Conservation (phyloP, 2,113 vertebrate genomes). For the Cryptotis parvus region DNA sequence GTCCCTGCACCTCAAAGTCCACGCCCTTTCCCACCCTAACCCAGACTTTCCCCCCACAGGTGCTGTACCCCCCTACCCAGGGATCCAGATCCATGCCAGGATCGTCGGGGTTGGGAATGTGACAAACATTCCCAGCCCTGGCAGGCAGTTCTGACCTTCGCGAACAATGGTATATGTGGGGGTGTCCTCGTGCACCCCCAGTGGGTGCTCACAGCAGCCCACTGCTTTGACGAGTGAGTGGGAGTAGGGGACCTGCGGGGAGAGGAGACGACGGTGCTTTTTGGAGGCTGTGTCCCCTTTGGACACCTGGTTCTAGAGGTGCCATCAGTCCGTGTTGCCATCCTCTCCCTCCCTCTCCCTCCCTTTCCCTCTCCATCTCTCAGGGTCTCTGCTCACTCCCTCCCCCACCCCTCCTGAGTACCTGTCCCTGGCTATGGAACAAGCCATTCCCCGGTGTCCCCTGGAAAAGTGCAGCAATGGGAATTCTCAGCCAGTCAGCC, state of each 20-base stretch:
- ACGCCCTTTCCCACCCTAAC: not conserved
- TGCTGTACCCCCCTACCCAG: not conserved
- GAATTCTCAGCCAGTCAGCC: too few relatives aligned
- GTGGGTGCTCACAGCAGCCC: constrained; percentile 1
- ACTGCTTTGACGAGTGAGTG: not conserved
- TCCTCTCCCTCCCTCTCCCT: not conserved
- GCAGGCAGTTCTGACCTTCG: not conserved
- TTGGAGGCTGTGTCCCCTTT: not conserved
- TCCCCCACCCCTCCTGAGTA: too few relatives aligned
- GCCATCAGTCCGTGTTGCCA: not conserved
- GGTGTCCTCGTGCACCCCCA: not conserved
- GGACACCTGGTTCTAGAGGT: not conserved
- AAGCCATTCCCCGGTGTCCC: too few relatives aligned
- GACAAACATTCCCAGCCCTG: not conserved
- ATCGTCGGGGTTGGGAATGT: not conserved
- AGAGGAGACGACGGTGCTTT: not conserved
- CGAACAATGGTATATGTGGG: not conserved
- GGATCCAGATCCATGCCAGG: not conserved
- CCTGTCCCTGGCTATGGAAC: too few relatives aligned
- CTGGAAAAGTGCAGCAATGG: too few relatives aligned
- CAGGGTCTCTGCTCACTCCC: too few relatives aligned
- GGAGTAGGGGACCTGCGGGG: not conserved
- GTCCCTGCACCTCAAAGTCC: too few relatives aligned
- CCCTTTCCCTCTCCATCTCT: too few relatives aligned
- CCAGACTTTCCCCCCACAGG: not conserved